These are phyloP conservation scores for Lypha dubia DNA, from an alignment of 2,888 invertebrate genomes.

Conservation along the genomic window DNA sequence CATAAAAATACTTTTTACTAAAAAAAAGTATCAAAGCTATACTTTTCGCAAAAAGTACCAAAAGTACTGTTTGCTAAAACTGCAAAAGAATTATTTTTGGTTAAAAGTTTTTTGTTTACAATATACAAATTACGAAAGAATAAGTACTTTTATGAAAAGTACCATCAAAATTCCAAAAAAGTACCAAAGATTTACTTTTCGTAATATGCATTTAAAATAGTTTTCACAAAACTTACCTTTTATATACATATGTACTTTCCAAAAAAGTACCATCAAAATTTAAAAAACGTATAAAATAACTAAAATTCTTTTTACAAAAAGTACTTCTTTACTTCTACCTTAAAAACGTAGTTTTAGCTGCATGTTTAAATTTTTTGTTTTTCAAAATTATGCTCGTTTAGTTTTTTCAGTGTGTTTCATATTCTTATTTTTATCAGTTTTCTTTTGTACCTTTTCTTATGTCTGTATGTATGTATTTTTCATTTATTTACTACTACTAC, in stretches of 20 bases:
- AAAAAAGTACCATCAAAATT: too few species aligned
- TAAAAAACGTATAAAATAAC: too few species aligned
- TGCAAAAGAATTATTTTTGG: too few species aligned
- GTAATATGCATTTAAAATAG: not conserved
- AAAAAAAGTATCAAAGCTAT: not conserved
- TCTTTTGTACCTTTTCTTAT: not conserved
- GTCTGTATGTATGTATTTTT: not conserved
- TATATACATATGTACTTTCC: too few species aligned
- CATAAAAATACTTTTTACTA: too few species aligned
- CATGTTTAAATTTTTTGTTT: constrained; percentile 15
- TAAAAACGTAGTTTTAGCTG: not conserved
- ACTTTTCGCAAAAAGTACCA: not conserved
- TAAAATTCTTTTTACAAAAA: not conserved
- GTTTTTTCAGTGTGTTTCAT: constrained; percentile 1
- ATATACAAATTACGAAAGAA: too few species aligned
- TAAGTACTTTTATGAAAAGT: not conserved
- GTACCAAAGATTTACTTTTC: not conserved
- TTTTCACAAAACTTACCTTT: too few species aligned
- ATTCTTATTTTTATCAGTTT: not conserved
- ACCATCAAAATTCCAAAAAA: not conserved
- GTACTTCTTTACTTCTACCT: too few species aligned
- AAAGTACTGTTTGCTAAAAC: not conserved
- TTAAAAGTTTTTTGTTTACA: too few species aligned
- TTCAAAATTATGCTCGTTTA: not conserved
- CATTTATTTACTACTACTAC: constrained; percentile 28